Conservation (phyloP, 1,140 invertebrate species). For the Stegodyphus dumicola region DNA sequence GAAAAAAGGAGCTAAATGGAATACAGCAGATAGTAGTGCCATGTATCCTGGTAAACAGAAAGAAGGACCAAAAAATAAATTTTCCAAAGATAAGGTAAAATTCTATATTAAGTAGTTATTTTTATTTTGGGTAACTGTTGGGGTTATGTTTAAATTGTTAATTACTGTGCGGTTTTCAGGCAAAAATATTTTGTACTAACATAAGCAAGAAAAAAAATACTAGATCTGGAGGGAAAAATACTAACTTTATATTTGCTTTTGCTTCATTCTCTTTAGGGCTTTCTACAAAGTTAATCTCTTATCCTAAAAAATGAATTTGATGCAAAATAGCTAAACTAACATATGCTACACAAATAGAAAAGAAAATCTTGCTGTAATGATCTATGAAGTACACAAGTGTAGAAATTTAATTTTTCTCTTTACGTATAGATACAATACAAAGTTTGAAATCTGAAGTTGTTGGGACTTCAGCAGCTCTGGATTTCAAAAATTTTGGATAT, state of each 20-base stretch:
- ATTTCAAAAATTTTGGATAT: no score
- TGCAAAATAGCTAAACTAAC: not conserved
- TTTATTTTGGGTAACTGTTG: not conserved
- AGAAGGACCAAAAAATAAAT: not conserved
- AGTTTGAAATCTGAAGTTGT: no score
- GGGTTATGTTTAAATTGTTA: not conserved
- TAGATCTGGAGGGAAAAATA: no score
- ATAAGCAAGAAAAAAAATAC: no score
- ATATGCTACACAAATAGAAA: not conserved
- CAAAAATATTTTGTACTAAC: no score
- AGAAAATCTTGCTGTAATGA: no score
- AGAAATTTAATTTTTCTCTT: no score
- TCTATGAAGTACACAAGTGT: no score
- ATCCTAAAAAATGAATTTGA: not conserved
- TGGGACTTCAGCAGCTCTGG: no score
- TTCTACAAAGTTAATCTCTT: not conserved
- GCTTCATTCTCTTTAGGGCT: not conserved
- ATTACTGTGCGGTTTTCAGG: not conserved
- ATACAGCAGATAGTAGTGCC: conserved; percentile 80
- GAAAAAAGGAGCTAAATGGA: conserved; percentile 89
- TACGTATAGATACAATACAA: no score
- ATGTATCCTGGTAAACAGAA: conserved; percentile 60
- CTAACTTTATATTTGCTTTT: no score
- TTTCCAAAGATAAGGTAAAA: not conserved
- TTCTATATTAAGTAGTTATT: not conserved